A percentile compares a stretch with the other conserved stretches of the same genome.
phyloP scores from a whole-genome alignment of 2,113 vertebrate species.

The Elgaria multicarinata region DNA sequence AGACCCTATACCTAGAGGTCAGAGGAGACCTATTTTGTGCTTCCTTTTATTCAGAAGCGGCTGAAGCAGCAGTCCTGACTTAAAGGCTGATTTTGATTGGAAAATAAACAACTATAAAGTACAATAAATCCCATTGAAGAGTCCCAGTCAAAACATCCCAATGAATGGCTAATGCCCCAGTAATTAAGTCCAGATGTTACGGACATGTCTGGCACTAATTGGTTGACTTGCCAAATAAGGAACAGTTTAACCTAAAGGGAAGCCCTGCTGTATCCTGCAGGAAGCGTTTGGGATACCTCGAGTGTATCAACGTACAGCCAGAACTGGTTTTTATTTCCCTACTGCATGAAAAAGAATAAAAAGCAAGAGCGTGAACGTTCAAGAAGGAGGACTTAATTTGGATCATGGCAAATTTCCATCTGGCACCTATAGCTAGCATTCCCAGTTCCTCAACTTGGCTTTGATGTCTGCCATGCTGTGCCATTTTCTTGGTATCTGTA shows the following conservation, averaged over 20 bases:
- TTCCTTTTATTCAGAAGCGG: conserved; percentile 65
- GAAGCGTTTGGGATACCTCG: conserved; percentile 19
- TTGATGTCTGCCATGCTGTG: not conserved
- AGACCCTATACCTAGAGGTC: conserved; percentile 36
- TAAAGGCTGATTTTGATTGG: conserved; percentile 79
- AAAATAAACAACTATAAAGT: conserved; percentile 81
- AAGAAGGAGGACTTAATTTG: not conserved
- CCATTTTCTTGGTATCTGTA: not conserved
- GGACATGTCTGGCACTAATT: conserved; percentile 73
- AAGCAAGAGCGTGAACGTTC: not conserved
- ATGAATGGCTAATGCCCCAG: conserved; percentile 69
- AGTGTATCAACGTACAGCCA: conserved; percentile 26
- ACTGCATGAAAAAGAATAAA: not conserved
- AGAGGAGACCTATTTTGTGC: conserved; percentile 49
- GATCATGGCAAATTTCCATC: not conserved
- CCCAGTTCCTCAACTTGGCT: not conserved
- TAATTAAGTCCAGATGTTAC: conserved; percentile 82
- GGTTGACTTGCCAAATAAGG: conserved; percentile 58
- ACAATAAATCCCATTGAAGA: conserved; percentile 79
- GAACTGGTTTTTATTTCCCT: conserved; percentile 26
- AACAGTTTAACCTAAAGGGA: conserved; percentile 66
- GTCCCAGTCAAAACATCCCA: conserved; percentile 82
- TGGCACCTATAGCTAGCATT: not conserved
- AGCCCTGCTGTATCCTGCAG: conserved; percentile 47
- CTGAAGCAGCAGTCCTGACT: conserved; percentile 74